A percentile compares a stretch with the other conserved stretches of the same genome.
Evolutionary conservation across 2,888 invertebrate genomes (phyloP).

Genomic region (Folsomia candida): DNA sequence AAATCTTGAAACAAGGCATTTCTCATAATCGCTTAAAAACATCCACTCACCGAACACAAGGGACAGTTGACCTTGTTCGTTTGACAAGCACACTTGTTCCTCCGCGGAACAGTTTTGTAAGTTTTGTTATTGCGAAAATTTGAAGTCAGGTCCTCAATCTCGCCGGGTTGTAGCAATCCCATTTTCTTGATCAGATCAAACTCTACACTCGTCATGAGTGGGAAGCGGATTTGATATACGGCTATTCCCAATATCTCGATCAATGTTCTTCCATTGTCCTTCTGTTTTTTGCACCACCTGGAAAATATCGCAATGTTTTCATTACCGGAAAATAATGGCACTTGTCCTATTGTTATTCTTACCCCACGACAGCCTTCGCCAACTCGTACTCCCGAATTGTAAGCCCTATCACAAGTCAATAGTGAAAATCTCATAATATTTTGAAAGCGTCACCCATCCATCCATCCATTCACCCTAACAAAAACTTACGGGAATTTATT

Average conservation of each 20-base stretch:
- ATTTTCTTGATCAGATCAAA: conserved; percentile 9
- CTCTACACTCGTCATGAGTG: conserved; percentile 26
- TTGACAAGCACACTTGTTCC: neutral
- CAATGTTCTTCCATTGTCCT: neutral
- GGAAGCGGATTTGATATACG: conserved; percentile 30
- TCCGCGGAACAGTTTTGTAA: neutral
- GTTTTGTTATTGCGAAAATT: conserved; percentile 21
- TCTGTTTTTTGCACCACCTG: conserved; percentile 9
- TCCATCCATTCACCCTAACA: too few relatives aligned
- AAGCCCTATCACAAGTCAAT: neutral
- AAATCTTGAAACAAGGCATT: too few relatives aligned
- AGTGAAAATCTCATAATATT: neutral
- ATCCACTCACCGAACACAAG: conserved; percentile 1
- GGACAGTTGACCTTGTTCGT: neutral
- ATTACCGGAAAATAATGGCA: too few relatives aligned
- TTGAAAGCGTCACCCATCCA: too few relatives aligned
- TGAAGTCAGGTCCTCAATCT: conserved; percentile 19
- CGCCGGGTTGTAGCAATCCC: conserved; percentile 11
- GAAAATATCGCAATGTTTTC: neutral
- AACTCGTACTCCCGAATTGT: neutral
- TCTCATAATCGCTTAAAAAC: too few relatives aligned
- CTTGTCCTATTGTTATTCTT: too few relatives aligned
- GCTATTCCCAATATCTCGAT: conserved; percentile 26
- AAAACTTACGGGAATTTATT: neutral
- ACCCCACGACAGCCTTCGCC: conserved; percentile 11